phyloP scores from a whole-genome alignment of 35 echinoderm and acorn worm genomes.

The Ptychodera flava region DNA sequence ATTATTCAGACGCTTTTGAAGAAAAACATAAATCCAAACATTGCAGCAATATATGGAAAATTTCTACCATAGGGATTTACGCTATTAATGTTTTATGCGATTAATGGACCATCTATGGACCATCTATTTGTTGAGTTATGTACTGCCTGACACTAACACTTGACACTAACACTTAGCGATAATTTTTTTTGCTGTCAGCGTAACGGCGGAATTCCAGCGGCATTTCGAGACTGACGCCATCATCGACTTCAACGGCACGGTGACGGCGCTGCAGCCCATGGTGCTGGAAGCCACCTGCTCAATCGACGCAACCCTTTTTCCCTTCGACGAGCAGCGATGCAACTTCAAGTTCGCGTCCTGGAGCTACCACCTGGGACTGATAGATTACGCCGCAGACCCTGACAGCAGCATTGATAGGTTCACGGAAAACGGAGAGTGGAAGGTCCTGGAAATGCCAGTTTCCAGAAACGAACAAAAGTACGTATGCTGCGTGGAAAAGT shows the following conservation, averaged over 20 bases:
- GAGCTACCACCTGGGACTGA: constrained; percentile 75
- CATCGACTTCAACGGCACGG: constrained; percentile 66
- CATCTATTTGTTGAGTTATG: too few relatives aligned
- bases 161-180: too few relatives aligned
- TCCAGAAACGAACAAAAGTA: constrained; percentile 59
- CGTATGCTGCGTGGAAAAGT: constrained; percentile 66
- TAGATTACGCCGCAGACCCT: constrained; percentile 49
- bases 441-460: constrained; percentile 84
- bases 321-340: constrained; percentile 91
- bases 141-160: too few relatives aligned
- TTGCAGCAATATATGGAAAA: too few relatives aligned
- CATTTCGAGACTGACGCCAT: constrained; percentile 44
- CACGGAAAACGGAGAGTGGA: constrained; percentile 86
- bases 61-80: too few relatives aligned
- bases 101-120: too few relatives aligned
- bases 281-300: constrained; percentile 77
- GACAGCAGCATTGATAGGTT: constrained; percentile 48
- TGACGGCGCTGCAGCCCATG: constrained; percentile 61
- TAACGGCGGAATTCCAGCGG: not conserved
- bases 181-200: not conserved
- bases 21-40: too few relatives aligned
- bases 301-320: constrained; percentile 77
- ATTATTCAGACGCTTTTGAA: too few relatives aligned
- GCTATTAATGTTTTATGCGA: too few relatives aligned
- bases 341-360: constrained; percentile 86